Evolutionary conservation across 2,113 vertebrate genomes (phyloP).

Genomic region (Sebastes schlegelii): DNA sequence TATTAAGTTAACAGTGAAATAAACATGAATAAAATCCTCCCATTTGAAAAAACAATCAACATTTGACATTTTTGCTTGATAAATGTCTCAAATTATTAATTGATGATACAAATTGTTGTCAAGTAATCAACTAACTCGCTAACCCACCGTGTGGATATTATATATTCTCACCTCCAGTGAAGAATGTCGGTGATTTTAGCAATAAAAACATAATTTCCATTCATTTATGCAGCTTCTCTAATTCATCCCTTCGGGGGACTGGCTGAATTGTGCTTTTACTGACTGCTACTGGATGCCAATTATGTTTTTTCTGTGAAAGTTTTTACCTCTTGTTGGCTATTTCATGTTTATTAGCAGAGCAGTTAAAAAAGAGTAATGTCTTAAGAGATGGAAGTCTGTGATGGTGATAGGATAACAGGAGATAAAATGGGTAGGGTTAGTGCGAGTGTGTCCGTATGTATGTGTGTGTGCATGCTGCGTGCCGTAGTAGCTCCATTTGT

Average conservation of each 20-base stretch:
- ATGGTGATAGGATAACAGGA: constrained; percentile 47
- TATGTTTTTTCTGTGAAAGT: constrained; percentile 73
- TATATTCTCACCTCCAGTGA: neutral
- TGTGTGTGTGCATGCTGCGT: constrained; percentile 10
- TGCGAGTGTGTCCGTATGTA: constrained; percentile 29
- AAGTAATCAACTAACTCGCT: neutral
- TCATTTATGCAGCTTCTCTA: constrained; percentile 35
- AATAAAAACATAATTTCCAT: constrained; percentile 19
- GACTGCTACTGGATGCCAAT: constrained; percentile 66
- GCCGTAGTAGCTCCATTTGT: constrained; percentile 54
- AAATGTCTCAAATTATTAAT: neutral
- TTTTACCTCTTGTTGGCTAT: constrained; percentile 47
- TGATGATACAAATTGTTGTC: neutral
- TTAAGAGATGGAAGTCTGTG: constrained; percentile 34
- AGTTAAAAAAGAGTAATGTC: constrained; percentile 25
- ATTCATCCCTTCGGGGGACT: constrained; percentile 43
- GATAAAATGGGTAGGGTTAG: constrained; percentile 15
- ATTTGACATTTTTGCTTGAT: neutral
- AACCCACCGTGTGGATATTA: neutral
- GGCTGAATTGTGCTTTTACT: constrained; percentile 62
- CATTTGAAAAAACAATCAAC: neutral
- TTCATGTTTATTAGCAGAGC: constrained; percentile 44
- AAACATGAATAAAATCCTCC: neutral
- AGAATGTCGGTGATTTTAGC: neutral
- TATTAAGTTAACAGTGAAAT: neutral